Evolutionary conservation across 1,140 invertebrate species (phyloP), one percentile per base, ranked within the genome.

Genomic region (Eufriesea mexicana): DNA sequence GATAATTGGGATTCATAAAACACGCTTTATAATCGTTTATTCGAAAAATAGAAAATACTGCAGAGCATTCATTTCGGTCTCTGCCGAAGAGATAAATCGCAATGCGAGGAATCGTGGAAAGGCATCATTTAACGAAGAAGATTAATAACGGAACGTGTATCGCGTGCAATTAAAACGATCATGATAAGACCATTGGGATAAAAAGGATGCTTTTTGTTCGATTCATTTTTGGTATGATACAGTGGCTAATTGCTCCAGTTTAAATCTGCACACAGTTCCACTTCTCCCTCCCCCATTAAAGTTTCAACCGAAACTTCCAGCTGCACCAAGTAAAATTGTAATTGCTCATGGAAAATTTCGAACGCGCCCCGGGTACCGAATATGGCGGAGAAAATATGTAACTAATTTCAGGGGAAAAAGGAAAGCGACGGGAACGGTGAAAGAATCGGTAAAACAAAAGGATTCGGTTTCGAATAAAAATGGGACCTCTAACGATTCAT

Each of bases 231-330:
- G 47, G 18, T 66, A 68, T 35, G 9, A 55, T 35, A 23, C 16
- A 57, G 16, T 12, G 66, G 62, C 9, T 68, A 78, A 78, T 78
- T 78, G 35, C 51, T 45, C n/a, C 47, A 55, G 49, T 55, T 68
- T 45, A 67, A 55, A 55, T 45, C 51, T 55, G 45, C 14, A 5
- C 35, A 4, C 49, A 2, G 20, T 18, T 64, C 18, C 18, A 28
- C n/a, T 67, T 35, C 35, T 14, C n/a, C n/a, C n/a, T 67, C 35
- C 28, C 49, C 47, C 9, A 55, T 78, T 78, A 68, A 78, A 78
- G 62, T 78, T 78, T 45, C 45, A 51, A 23, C 7, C 16, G 18
- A 51, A 78, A 68, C 62, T 57, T 54, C 10, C 23, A 68, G 18
- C 49, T 55, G 16, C 23, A n/a, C 28, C 61, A 14, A 66, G 49